Base-by-base conservation (phyloP, 2,888 invertebrate genomes). In the Cartodere bifasciata region DNA sequence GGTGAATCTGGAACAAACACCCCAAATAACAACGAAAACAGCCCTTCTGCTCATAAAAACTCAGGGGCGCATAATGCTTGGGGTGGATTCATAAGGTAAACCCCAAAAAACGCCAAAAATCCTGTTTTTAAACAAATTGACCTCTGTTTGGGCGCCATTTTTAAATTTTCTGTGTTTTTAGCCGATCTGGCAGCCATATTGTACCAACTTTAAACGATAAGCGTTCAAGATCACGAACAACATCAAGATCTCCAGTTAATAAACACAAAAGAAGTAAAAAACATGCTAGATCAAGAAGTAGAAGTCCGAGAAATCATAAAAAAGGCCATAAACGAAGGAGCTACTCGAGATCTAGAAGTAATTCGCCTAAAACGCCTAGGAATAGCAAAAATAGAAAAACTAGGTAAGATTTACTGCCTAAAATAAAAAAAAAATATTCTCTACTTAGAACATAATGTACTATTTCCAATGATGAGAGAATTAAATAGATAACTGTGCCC, bases 21-120 rank as follows among this genome's bases (percentile, higher is more conserved):
- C 56, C 32, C 67, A 60, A 56, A 54, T 36, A 53, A 49, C 30
- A 49, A 48, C 26, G 44, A 45, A 20, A 40, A 37, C 17, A 29
- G 32, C 31, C 48, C 68, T 58, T 5, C 65, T 64, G 40, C 46
- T 33, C 70, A 71, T 49, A 68, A 68, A 28, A 67, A 63, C 9
- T 64, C 67, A 32, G 67, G 68, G 2, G 68, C 69, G 2, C 73
- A 75, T 42, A 74, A 75, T 44, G 73, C 74, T 2, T 73, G 73
- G 72, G 73, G 74, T 15, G 74, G 75, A 13, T 75, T 75, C 40
- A 74, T 75, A 37, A 72, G 72, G 52, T 67, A 67, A 35, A n/a
- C n/a, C n/a, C n/a, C n/a, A n/a, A n/a, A n/a, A n/a, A n/a, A n/a
- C n/a, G n/a, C n/a, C n/a, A n/a, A n/a, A 10, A 5, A 7, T 5